Base-by-base conservation (phyloP, 2,797 vertebrate species). In the Taenioides sp. region DNA sequence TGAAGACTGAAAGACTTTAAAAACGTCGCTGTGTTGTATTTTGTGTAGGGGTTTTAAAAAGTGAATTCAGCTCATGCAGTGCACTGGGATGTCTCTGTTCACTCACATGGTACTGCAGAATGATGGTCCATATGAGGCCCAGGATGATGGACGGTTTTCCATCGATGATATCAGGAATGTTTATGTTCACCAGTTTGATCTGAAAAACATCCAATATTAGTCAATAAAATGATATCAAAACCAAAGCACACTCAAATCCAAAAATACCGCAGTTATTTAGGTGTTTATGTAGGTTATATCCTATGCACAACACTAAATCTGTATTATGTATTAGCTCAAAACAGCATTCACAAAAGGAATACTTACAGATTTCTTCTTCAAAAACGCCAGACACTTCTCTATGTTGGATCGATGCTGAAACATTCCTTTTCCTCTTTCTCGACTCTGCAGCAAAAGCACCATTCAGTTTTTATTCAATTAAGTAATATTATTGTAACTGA, bases 171-270 rank as follows among this genome's bases (percentile, higher is more conserved):
- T 99, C 98, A 83, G 96, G 89, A 89, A 98, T 94, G 89, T 98
- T 96, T 87, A 99, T 98, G 94, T 99, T 99, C 88, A 99, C 96
- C 58, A 99, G 93, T 88, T 98, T 99, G 83, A 99, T 95, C 98
- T 99, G 89, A 23, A n/a, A 70, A 74, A 47, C 16, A 65, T 1
- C 5, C n/a, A 18, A 3, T 31, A 23, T 70, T 40, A 23, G 16
- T 2, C 16, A 59, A 59, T 16, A 1, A 59, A 59, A 59, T 17
- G 3, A 16, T 16, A 4, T 47, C 16, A 43, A 43, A 12, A 3
- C 40, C 40, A 43, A 14, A 43, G 11, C 40, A 43, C 40, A 43
- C 9, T 40, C 37, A 9, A 40, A 9, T 40, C 11, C 11, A 40
- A 40, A 43, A 16, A 47, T 27, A 16, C 12, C 16, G 43, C 43